Base-by-base conservation (phyloP, 2,888 invertebrate genomes). In the Cataglyphis livida region DNA sequence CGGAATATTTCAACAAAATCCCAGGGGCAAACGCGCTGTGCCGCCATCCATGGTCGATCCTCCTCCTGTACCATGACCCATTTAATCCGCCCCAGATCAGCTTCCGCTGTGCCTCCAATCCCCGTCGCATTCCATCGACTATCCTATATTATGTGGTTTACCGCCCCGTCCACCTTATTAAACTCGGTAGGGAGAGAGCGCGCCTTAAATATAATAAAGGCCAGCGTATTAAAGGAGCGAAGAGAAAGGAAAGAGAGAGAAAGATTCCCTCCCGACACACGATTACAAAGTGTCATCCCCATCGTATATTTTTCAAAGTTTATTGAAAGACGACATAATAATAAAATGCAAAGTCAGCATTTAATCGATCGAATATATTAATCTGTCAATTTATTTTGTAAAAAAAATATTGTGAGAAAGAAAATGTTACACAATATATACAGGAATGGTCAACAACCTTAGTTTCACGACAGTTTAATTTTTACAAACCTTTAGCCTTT, bases 31-130 rank as follows among this genome's bases (percentile, higher is more conserved):
- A 65, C 21, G 62, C n/a, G 21, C 44, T 21, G 48, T 18, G n/a
- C 48, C 54, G 32, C 32, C 59, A 64, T 74, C 61, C 51, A 65
- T n/a, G 54, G 75, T 76, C 65, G 66, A 61, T 75, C 61, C 61
- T 70, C 35, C 51, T 64, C 48, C 71, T 64, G 65, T 82, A 78
- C 59, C 76, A 61, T 54, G 89, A 89, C 89, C 90, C 86, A 88
- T 83, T 87, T 90, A 89, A 89, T 90, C 86, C 84, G 81, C 76
- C 84, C 87, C 76, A 88, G 89, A 89, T 89, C 87, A 90, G 89
- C 84, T 65, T 65, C 85, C 84, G 74, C 71, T 65, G 61, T 68
- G 59, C 74, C 75, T 82, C 82, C 48, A 70, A 59, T 74, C 64
- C 74, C 79, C 78, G 68, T 74, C 79, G 73, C 73, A 78, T 78